Conservation (phyloP, 2,888 invertebrate species). For the Zaprionus bogoriensis region DNA sequence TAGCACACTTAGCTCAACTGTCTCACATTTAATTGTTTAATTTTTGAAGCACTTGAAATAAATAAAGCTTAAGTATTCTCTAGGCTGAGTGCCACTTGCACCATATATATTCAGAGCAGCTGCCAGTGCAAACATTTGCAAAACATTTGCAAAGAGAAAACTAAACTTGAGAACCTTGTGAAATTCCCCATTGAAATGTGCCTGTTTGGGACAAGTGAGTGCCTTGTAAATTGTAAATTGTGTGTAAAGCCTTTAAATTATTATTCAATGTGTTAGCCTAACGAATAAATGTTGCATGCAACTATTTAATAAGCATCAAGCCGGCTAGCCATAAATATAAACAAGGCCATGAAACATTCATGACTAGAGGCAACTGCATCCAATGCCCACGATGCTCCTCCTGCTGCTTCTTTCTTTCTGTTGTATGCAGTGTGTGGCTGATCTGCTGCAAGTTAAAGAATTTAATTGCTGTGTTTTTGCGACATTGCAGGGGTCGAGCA, state of each 20-base stretch:
- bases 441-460: conserved; percentile 46
- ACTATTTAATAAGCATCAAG: conserved; percentile 72
- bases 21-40: conserved; percentile 4
- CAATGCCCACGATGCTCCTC: no score
- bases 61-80: not conserved
- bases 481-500: conserved; percentile 17
- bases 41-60: not conserved
- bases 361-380: no score
- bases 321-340: conserved; percentile 53
- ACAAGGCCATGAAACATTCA: conserved; percentile 43
- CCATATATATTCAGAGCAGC: not conserved
- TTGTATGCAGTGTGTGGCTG: no score
- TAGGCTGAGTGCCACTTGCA: not conserved
- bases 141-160: not conserved
- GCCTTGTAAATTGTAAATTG: conserved; percentile 26
- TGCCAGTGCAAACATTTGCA: not conserved
- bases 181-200: conserved; percentile 8
- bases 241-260: conserved; percentile 45
- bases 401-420: no score
- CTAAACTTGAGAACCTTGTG: not conserved
- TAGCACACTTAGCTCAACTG: not conserved
- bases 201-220: conserved; percentile 15
- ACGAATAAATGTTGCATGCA: conserved; percentile 61
- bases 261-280: conserved; percentile 33
- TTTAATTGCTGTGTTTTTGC: conserved; percentile 70